These are phyloP conservation scores for Clarias platycephalus DNA, from an alignment of 2,797 vertebrate genomes.

Conservation along the genomic window DNA sequence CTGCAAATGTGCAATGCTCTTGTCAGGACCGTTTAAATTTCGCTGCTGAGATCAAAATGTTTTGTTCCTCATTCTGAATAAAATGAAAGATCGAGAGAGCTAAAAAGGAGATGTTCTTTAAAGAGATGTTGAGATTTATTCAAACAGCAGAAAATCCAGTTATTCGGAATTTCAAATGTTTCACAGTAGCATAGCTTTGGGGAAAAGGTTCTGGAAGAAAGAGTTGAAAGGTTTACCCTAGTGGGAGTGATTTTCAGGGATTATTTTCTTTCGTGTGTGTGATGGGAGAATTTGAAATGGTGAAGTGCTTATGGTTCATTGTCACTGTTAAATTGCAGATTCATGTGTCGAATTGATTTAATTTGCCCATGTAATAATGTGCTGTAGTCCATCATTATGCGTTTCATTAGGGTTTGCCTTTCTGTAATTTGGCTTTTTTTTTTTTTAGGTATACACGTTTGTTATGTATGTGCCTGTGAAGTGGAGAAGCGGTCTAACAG, in stretches of 20 bases:
- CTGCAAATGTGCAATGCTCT: constrained; percentile 64
- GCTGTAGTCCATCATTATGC: neutral
- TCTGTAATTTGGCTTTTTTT: constrained; percentile 16
- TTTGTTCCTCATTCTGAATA: constrained; percentile 1
- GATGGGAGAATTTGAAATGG: constrained; percentile 15
- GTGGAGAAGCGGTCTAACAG: neutral
- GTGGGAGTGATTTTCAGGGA: constrained; percentile 42
- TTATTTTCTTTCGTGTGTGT: neutral
- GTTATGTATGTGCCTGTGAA: constrained; percentile 23
- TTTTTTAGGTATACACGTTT: constrained; percentile 15
- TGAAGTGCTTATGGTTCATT: constrained; percentile 14
- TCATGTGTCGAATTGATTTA: neutral
- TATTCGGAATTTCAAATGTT: constrained; percentile 14
- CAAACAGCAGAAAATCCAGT: constrained; percentile 25
- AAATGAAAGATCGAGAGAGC: neutral
- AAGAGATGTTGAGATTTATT: constrained; percentile 18
- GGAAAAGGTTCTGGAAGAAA: neutral
- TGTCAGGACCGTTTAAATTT: constrained; percentile 33
- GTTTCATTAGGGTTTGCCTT: neutral
- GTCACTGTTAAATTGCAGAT: neutral
- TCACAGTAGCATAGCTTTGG: constrained; percentile 3
- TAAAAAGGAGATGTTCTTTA: neutral
- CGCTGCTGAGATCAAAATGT: neutral
- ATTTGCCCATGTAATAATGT: neutral
- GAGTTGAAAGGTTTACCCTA: neutral